Base-by-base conservation (phyloP, 1,140 invertebrate genomes). In the Thaumatotibia leucotreta region DNA sequence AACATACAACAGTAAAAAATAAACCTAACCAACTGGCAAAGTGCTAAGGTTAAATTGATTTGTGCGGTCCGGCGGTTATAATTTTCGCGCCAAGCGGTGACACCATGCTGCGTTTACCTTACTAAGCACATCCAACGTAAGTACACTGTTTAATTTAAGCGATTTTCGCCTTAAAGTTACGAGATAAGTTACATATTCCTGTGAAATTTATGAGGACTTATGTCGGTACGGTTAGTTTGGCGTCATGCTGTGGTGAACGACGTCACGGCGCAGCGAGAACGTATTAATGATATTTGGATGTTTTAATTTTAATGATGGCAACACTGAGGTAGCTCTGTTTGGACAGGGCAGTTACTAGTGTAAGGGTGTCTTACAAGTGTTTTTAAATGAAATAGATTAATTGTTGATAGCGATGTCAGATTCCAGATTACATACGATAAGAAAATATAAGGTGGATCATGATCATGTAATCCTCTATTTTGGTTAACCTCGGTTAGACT, bases 41-140 rank as follows among this genome's bases (percentile, higher is more conserved):
- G 39, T 45, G 39, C 20, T 45, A 45, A 45, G 39, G 39, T 45
- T 63, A 66, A 77, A 80, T 80, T 78, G 76, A 80, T 80, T 76
- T 76, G 73, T 80, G 78, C 72, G 69, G 61, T 29, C 66, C 39
- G 66, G 67, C 77, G 79, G 79, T 84, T 80, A 82, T 84, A 84
- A 84, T 84, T 82, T 84, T 83, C 81, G 81, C 81, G 79, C 80
- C 79, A 79, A 70, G 79, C 79, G 72, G 71, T 58, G 74, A 31
- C 20, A 73, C 66, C 81, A 83, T 65, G 79, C 81, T 77, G 81
- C 35, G 78, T 45, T 45, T 45, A 45, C 1, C 14, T 45, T 20
- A 20, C 39, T 45, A 20, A 45, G 9, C 6, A 20, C 6, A 45
- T 20, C 5, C 39, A 45, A 45, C 17, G 17, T 45, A 45, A 45